Base-by-base conservation (phyloP, 2,888 invertebrate genomes). In the Tenthredo livida region DNA sequence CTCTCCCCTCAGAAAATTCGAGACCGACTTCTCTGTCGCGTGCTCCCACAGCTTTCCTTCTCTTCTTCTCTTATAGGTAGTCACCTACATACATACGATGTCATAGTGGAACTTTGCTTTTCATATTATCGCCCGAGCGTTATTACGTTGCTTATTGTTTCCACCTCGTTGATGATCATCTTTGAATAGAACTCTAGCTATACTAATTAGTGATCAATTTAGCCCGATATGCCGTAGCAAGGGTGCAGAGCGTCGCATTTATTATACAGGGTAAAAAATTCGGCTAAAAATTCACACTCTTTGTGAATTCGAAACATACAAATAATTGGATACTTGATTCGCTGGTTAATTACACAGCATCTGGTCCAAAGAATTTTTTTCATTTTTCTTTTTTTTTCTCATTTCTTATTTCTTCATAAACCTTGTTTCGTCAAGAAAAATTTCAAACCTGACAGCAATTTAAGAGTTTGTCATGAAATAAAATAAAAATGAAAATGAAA, bases 1-100 rank as follows among this genome's bases (percentile, higher is more conserved):
- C 58, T 85, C 70, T 40, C 50, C 82, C 85, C 72, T 70, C 25
- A 43, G 58, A 43, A 82, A 85, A 67, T 82, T 85, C 85, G 54
- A 25, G 21, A 40, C 61, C 40, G 17, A 77, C 54, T 54, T 21
- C 58, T 61, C 37, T 17, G 80, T 80, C 77, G 17, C 80, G 43
- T 43, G 21, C 47, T n/a, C 6, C 40, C 72, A 47, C 7, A 1
- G 10, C 47, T 25, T 43, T n/a, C 77, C 77, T 54, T 29, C 80
- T 37, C 80, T 58, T 80, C 4, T 33, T 6, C 80, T 37, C 29
- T n/a, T 12, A 7, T 80, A 25, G 2, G 4, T 33, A n/a, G n/a
- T n/a, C n/a, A n/a, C n/a, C n/a, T n/a, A n/a, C n/a, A 33, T 33
- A 33, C 4, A 1, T 2, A 29, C 33, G 67, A 29, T 67, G 29